Base-by-base conservation (phyloP, 2,888 invertebrate species). In the Molanna angustata region DNA sequence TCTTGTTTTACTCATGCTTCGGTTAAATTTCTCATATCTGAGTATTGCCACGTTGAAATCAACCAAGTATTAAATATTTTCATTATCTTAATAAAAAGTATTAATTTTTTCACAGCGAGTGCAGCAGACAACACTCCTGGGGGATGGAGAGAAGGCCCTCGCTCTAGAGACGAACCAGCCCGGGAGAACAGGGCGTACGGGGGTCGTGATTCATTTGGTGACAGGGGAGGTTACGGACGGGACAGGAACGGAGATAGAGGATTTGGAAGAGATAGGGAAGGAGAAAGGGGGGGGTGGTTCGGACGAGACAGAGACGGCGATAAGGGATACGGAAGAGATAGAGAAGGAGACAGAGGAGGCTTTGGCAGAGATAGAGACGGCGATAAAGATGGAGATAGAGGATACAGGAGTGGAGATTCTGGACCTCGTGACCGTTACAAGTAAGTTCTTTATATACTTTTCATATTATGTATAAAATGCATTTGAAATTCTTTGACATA, bases 81-180 rank as follows among this genome's bases (percentile, higher is more conserved):
- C n/a, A n/a, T n/a, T n/a, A n/a, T n/a, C n/a, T n/a, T n/a, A n/a
- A n/a, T n/a, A n/a, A n/a, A n/a, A n/a, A n/a, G n/a, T n/a, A n/a
- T n/a, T n/a, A n/a, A n/a, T n/a, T n/a, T n/a, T n/a, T 59, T 58
- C 49, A 49, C 65, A 76, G 74, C 77, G 60, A 73, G 75, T 57
- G 68, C 69, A 2, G 73, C 74, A 58, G 73, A 74, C 57, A 67
- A 59, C 37, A 57, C 58, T 4, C 76, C 78, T 3, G 78, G 78
- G 2, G 78, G 70, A 3, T 79, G 78, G 79, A 70, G 79, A 3
- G 77, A 78, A 60, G 72, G 73, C 32, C 73, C 73, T 35, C 40
- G 49, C 9, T 13, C 21, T n/a, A 67, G 71, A 14, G 68, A 69
- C n/a, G 61, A 69, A 6, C 73, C 76, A 0, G 69, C 75, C 7